Evolutionary conservation across 2,888 invertebrate species (phyloP), one percentile per base, ranked within the genome.

Genomic region (Strigamia transsilvanica): DNA sequence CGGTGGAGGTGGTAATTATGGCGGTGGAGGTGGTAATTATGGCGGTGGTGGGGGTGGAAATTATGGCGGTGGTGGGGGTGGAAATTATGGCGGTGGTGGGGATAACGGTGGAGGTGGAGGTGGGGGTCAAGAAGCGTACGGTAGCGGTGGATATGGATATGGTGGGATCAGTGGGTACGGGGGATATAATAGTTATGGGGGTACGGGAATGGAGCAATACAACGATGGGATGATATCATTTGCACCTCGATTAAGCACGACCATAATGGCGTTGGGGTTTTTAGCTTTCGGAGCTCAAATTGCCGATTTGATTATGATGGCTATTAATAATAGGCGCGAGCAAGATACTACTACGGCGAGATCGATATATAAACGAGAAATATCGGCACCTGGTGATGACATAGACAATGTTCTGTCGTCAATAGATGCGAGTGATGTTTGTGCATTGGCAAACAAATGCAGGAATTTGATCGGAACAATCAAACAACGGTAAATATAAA

Each of bases 251-350:
- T 79, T 79, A 38, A 42, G 79, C 15, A 79, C 79, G 4, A 42
- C 79, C 21, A 38, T 79, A 9, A 38, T 79, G 38, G 79, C 79
- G 12, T 79, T 79, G 10, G 79, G 79, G n/a, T 79, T 79, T 38
- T 34, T 79, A n/a, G 79, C 79, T 13, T 79, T 79, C 38, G 79
- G 79, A 4, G 79, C 79, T 12, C 79, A 79, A 38, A 21, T 79
- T 2, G 38, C 42, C n/a, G 10, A 2, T 41, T 38, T 79, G 38
- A 79, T 79, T 18, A 79, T 18, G 38, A 38, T 12, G 32, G 79
- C 79, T 32, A 15, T 79, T 1, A 79, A 79, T n/a, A 34, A 32
- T 66, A 32, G 66, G 15, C 66, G 23, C 2, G 3, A 46, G 12
- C n/a, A 10, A 66, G 12, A 1, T 12, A 9, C 27, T 13, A 10